Evolutionary conservation across 2,113 vertebrate species (phyloP).

Genomic region (Zapornia atra): DNA sequence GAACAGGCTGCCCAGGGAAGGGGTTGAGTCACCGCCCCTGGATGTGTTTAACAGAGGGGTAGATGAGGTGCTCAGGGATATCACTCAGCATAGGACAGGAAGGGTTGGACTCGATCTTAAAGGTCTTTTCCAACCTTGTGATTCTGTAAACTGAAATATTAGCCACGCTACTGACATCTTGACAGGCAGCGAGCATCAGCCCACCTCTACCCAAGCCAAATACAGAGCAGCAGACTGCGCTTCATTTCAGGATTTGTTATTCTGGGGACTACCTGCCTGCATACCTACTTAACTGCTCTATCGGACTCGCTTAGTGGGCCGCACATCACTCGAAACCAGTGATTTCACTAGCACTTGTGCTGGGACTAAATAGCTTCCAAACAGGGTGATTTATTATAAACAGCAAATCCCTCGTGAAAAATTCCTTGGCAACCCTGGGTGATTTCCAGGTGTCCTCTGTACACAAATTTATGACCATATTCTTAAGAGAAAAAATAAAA

Average conservation of each 20-base stretch:
- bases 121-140: too few relatives aligned
- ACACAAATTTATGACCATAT: neutral
- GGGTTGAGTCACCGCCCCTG: too few relatives aligned
- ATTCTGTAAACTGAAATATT: neutral
- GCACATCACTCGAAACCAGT: neutral
- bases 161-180: neutral
- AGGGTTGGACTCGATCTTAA: too few relatives aligned
- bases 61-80: too few relatives aligned
- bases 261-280: neutral
- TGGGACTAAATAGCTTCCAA: neutral
- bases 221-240: neutral
- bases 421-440: conserved; percentile 16
- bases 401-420: neutral
- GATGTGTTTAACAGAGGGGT: too few relatives aligned
- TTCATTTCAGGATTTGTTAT: neutral
- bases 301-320: neutral
- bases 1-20: too few relatives aligned
- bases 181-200: neutral
- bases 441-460: neutral
- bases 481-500: neutral
- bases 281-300: neutral
- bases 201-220: neutral
- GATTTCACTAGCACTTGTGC: neutral
- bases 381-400: neutral
- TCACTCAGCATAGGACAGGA: too few relatives aligned